phyloP scores from a whole-genome alignment of 2,888 invertebrate species.

The Blastobasis adustella region DNA sequence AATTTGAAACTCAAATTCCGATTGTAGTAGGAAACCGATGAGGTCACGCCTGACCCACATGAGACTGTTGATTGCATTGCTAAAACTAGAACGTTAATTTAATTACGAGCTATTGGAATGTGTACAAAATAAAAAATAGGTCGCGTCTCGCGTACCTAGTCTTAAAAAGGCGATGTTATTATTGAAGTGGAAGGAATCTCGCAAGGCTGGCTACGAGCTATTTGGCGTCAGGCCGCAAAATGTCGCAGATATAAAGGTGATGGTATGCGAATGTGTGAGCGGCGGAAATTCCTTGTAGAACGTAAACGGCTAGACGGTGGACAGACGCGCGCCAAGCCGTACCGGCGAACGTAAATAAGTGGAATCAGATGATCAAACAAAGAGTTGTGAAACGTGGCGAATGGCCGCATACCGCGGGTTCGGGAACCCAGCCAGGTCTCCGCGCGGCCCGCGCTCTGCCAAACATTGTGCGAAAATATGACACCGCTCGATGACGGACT shows the following conservation, averaged over 20 bases:
- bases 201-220: slow-evolving; percentile 12
- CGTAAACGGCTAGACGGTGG: slow-evolving; percentile 63
- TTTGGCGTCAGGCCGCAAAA: slow-evolving; percentile 41
- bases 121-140: not conserved
- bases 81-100: not conserved
- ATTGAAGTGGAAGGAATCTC: slow-evolving; percentile 6
- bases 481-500: slow-evolving; percentile 25
- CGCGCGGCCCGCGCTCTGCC: slow-evolving; percentile 36
- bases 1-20: not conserved
- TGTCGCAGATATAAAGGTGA: slow-evolving; percentile 49
- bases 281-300: slow-evolving; percentile 58
- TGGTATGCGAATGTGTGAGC: slow-evolving; percentile 52
- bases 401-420: slow-evolving; percentile 48
- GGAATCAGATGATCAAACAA: slow-evolving; percentile 55
- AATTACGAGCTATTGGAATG: not conserved
- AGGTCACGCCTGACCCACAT: slow-evolving; percentile 3
- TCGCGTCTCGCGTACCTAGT: no score
- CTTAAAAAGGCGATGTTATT: slow-evolving; percentile 2
- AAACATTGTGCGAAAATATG: slow-evolving; percentile 41
- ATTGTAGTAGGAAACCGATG: slow-evolving; percentile 3
- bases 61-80: not conserved
- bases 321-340: slow-evolving; percentile 55
- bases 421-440: slow-evolving; percentile 65
- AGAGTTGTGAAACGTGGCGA: slow-evolving; percentile 61
- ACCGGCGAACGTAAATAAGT: slow-evolving; percentile 45